phyloP scores from a whole-genome alignment of 1,140 invertebrate genomes.

The Psilanteris sp. region DNA sequence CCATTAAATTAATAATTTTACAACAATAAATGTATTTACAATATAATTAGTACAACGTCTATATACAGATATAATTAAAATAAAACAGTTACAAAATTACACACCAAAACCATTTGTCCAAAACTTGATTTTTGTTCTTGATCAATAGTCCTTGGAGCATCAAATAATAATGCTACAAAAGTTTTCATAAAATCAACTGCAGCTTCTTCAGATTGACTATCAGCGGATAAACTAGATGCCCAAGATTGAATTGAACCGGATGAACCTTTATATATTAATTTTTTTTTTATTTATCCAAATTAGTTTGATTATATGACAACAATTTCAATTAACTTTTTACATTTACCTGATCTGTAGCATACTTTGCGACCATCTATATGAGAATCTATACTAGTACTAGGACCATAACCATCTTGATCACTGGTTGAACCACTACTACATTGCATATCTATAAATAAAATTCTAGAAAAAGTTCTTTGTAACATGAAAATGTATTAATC shows the following conservation, averaged over 20 bases:
- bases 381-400: conserved; percentile 82
- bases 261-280: conserved; percentile 79
- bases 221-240: conserved; percentile 86
- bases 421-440: conserved; percentile 81
- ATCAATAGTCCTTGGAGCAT: conserved; percentile 80
- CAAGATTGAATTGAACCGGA: conserved; percentile 86
- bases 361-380: conserved; percentile 81
- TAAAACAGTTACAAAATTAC: no score
- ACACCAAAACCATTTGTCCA: conserved; percentile 82
- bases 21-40: no score
- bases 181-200: conserved; percentile 86
- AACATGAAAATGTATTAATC: no score
- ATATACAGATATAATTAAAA: no score
- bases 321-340: neutral
- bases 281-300: conserved; percentile 1
- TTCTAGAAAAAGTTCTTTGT: conserved; percentile 35
- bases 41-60: no score
- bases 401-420: conserved; percentile 81
- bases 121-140: conserved; percentile 85
- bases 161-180: conserved; percentile 86
- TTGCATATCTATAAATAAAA: conserved; percentile 74
- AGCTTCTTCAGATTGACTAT: conserved; percentile 85
- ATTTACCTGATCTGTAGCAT: conserved; percentile 80
- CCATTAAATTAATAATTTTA: no score
- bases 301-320: no score